These are phyloP conservation scores for Petrocephalus schoutedeni DNA, from an alignment of 2,797 vertebrate genomes.

Conservation along the genomic window DNA sequence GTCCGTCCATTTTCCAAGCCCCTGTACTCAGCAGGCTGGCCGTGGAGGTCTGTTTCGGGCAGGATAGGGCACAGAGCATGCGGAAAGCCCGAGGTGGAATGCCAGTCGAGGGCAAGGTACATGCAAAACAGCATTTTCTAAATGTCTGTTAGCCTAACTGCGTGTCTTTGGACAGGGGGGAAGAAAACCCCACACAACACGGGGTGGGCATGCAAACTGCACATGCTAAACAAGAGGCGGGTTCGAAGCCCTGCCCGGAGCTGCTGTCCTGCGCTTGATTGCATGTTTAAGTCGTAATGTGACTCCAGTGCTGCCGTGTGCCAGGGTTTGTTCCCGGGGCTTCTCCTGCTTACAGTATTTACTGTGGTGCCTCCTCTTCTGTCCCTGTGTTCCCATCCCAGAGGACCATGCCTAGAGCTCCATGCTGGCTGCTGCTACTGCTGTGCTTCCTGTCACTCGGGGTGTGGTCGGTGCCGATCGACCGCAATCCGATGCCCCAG, in stretches of 20 bases:
- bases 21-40: neutral
- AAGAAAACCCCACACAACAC: neutral
- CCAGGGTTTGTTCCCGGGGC: neutral
- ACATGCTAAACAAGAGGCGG: neutral
- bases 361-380: neutral
- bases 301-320: too few relatives aligned
- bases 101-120: neutral
- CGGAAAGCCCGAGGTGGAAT: neutral
- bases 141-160: neutral
- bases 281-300: too few relatives aligned
- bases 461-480: conserved; percentile 60
- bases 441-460: conserved; percentile 43
- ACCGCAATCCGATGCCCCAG: conserved; percentile 50
- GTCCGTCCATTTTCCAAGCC: neutral
- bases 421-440: conserved; percentile 49
- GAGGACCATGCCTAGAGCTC: conserved; percentile 44
- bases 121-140: neutral
- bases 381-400: neutral
- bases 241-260: too few relatives aligned
- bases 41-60: neutral
- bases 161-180: neutral
- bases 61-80: neutral
- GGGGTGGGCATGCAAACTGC: neutral
- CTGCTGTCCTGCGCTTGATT: too few relatives aligned
- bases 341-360: neutral